Conservation (phyloP, 2,113 vertebrate genomes). For the Trogon melanurus region DNA sequence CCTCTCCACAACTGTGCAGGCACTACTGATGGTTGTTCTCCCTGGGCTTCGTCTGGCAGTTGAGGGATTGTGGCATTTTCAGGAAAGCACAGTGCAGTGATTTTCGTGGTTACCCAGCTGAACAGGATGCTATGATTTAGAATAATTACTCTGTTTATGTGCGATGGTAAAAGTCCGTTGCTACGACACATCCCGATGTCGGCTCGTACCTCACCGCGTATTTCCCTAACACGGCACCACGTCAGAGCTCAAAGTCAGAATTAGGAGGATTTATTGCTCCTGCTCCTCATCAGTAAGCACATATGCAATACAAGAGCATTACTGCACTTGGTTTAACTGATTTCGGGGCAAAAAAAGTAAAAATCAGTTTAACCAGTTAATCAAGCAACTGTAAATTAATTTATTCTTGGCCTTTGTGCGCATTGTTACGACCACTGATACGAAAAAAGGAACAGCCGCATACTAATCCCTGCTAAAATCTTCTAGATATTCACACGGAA, state of each 20-base stretch:
- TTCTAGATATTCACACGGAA: neutral
- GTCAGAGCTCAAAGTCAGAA: conserved; percentile 5
- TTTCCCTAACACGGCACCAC: conserved; percentile 1
- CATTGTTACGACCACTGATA: neutral
- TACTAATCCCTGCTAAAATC: neutral
- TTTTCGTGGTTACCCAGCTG: conserved; percentile 78
- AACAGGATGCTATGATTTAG: conserved; percentile 74
- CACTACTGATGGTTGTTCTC: conserved; percentile 66
- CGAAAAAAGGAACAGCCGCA: neutral
- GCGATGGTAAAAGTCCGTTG: conserved; percentile 73
- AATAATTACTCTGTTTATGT: conserved; percentile 75
- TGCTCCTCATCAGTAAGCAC: neutral
- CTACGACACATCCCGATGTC: conserved; percentile 55
- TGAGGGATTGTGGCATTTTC: conserved; percentile 87
- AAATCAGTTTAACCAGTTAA: neutral
- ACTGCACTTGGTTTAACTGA: neutral
- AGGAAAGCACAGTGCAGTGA: conserved; percentile 80
- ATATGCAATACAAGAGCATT: neutral
- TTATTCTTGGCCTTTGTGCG: neutral
- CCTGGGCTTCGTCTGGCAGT: conserved; percentile 77
- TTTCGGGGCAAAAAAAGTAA: neutral
- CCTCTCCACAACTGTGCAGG: conserved; percentile 70
- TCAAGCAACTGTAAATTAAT: neutral
- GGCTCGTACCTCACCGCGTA: conserved; percentile 26
- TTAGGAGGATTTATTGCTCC: neutral